Conservation (phyloP, 2,888 invertebrate species). For the Arrhopalites spinosus region DNA sequence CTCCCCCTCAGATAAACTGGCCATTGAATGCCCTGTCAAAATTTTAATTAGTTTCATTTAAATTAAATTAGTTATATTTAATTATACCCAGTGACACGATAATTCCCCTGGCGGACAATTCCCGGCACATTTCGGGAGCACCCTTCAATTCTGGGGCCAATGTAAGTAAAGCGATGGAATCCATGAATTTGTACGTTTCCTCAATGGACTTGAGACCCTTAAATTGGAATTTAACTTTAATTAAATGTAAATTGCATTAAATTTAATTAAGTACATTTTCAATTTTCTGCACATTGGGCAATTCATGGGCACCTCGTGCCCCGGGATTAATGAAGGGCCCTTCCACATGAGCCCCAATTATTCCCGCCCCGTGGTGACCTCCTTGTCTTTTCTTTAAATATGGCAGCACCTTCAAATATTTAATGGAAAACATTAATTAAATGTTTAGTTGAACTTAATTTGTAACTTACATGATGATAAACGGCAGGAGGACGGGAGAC, state of each 20-base stretch:
- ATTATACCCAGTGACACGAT: conserved; percentile 75
- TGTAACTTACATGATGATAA: conserved; percentile 71
- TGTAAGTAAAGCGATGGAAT: conserved; percentile 84
- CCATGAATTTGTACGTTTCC: conserved; percentile 77
- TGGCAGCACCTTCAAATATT: conserved; percentile 66
- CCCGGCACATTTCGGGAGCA: conserved; percentile 70
- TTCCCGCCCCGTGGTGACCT: conserved; percentile 77
- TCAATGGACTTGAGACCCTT: conserved; percentile 73
- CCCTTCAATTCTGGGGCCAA: conserved; percentile 88
- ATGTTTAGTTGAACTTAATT: background rate
- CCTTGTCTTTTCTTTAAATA: conserved; percentile 72
- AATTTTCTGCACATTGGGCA: conserved; percentile 71
- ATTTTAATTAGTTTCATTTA: background rate
- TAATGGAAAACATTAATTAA: background rate
- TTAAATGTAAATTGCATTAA: no score
- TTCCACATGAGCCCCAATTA: conserved; percentile 91
- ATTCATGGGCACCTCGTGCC: conserved; percentile 93
- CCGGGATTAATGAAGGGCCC: conserved; percentile 92
- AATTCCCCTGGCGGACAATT: conserved; percentile 66
- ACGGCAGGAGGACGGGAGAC: conserved; percentile 83
- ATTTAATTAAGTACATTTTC: no score
- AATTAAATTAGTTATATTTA: background rate
- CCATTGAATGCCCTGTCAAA: conserved; percentile 80
- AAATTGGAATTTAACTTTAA: conserved; percentile 44
- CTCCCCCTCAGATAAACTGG: conserved; percentile 80